phyloP scores from a whole-genome alignment of 2,797 vertebrate species.

The Centroberyx gerrardi region DNA sequence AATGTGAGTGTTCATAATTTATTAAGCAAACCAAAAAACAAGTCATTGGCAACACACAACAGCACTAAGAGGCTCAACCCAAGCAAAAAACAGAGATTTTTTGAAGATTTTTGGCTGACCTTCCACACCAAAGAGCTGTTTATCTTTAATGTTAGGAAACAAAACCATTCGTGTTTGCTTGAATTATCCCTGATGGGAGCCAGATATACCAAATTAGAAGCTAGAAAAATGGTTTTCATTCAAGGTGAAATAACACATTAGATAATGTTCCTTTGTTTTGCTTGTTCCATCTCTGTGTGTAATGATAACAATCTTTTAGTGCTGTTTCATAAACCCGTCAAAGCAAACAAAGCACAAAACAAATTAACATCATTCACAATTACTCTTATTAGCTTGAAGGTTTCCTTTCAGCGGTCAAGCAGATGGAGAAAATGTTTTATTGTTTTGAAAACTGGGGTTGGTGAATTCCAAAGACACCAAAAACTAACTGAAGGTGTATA shows the following conservation, averaged over 20 bases:
- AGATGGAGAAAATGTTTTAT: background rate
- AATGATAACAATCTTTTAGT: conserved; percentile 33
- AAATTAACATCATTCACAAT: conserved; percentile 30
- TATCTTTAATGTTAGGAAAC: conserved; percentile 75
- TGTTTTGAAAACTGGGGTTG: background rate
- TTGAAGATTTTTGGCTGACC: conserved; percentile 64
- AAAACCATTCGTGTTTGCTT: conserved; percentile 78
- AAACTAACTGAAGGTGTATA: conserved; percentile 2
- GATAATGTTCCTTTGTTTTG: conserved; percentile 58
- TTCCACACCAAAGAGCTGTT: conserved; percentile 69
- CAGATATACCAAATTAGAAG: conserved; percentile 77
- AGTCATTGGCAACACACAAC: conserved; percentile 47
- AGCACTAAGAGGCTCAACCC: conserved; percentile 40
- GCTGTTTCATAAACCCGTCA: conserved; percentile 42
- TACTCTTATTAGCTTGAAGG: conserved; percentile 9
- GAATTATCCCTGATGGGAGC: conserved; percentile 77
- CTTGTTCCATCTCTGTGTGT: conserved; percentile 33
- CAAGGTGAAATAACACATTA: conserved; percentile 68
- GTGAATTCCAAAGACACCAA: conserved; percentile 9
- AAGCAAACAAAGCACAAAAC: conserved; percentile 40
- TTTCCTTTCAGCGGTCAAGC: conserved; percentile 9
- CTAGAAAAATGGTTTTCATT: conserved; percentile 67
- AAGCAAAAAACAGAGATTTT: conserved; percentile 19
- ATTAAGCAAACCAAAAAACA: conserved; percentile 60
- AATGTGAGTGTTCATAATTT: conserved; percentile 55